Conservation (phyloP, 2,888 invertebrate genomes). For the Bombyx huttoni region DNA sequence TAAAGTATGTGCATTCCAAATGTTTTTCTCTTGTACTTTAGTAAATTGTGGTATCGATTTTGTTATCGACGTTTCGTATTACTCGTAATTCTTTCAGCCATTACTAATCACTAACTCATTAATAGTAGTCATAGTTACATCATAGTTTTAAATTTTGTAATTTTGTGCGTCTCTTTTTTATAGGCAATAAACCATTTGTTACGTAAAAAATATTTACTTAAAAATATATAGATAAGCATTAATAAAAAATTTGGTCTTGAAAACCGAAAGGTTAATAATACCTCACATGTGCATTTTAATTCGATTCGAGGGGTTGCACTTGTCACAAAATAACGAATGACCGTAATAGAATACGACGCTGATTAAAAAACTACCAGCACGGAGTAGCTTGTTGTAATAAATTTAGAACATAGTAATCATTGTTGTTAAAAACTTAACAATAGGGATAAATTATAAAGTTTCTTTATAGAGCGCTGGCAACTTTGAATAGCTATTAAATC, state of each 20-base stretch:
- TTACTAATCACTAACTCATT: too few relatives aligned
- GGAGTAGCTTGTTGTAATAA: constrained; percentile 15
- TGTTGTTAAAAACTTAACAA: too few relatives aligned
- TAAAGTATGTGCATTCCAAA: not conserved
- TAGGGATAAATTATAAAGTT: too few relatives aligned
- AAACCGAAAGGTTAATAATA: constrained; percentile 22
- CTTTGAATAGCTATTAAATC: too few relatives aligned
- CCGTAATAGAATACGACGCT: constrained; percentile 42
- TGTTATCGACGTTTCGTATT: not conserved
- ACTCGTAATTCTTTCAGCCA: too few relatives aligned
- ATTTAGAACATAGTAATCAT: constrained; percentile 7
- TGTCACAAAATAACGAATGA: constrained; percentile 48
- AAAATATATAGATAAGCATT: not conserved
- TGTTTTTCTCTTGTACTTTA: not conserved
- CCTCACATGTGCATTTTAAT: constrained; percentile 39
- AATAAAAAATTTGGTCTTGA: not conserved
- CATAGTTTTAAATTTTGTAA: too few relatives aligned
- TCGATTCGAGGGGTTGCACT: constrained; percentile 38
- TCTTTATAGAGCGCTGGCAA: too few relatives aligned
- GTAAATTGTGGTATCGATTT: not conserved
- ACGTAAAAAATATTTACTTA: too few relatives aligned
- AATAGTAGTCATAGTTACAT: too few relatives aligned
- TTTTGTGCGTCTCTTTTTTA: too few relatives aligned
- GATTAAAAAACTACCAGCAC: constrained; percentile 24
- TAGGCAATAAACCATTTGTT: too few relatives aligned